Base-by-base conservation (phyloP, 1,140 invertebrate genomes). In the Drosophila grimshawi region DNA sequence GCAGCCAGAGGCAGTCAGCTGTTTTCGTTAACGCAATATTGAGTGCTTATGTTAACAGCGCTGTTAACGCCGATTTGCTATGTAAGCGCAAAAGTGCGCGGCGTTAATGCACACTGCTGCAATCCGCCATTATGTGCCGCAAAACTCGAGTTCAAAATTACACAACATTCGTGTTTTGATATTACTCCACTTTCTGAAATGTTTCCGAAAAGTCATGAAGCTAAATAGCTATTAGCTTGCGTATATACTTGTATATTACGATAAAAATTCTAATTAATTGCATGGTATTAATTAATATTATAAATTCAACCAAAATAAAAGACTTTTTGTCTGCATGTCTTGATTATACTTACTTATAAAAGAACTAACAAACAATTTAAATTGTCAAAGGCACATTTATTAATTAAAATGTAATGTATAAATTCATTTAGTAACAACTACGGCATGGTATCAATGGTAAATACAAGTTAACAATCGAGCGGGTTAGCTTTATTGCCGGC, bases 341-440 rank as follows among this genome's bases (percentile, higher is more conserved):
- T 45, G 2, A 52, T 53, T 52, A 19, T 52, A 37, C 32, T 3
- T n/a, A 46, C 11, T 11, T 11, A 46, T n/a, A 11, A 64, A 19
- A 61, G 2, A 56, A 35, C 4, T 7, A n/a, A 32, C 19, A 35
- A 33, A 45, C 51, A 55, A 27, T 33, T 27, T 30, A 8, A 74
- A 52, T 69, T 56, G 53, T 68, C 37, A 76, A 19, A 81, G 71
- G 70, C 70, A 86, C 76, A 75, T 85, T 64, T 76, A 71, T 88
- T 82, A 88, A 88, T 88, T 19, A 86, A 69, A 82, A 60, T 86
- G 52, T 55, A 59, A 74, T 65, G 57, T 65, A 78, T 63, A 80
- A 88, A 88, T 88, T 88, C 69, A 83, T 88, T 86, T 88, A 88
- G 83, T 88, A 88, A 88, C 80, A 88, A 88, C 85, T 82, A 80